These are phyloP conservation scores for Cherax destructor DNA, from an alignment of 1,140 invertebrate genomes.

Conservation along the genomic window DNA sequence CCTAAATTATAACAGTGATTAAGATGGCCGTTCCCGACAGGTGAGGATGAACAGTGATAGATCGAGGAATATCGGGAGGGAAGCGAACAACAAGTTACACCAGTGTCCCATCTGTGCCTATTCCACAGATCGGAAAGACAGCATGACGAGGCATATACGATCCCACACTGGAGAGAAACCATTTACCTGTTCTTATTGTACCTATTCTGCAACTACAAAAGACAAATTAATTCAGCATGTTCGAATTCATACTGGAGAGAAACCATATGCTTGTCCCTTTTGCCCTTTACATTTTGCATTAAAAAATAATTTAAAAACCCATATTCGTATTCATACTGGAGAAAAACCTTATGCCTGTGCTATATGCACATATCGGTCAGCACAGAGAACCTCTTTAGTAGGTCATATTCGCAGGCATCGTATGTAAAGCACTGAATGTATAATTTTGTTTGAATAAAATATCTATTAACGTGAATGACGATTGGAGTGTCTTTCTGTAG, in stretches of 20 bases:
- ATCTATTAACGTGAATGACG: no score
- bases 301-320: constrained; percentile 23
- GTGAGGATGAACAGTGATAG: constrained; percentile 50
- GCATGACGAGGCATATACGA: constrained; percentile 47
- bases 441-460: no score
- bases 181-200: constrained; percentile 40
- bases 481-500: no score
- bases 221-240: constrained; percentile 34
- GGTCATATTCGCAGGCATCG: constrained; percentile 29
- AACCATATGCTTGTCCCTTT: constrained; percentile 28
- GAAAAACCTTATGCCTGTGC: constrained; percentile 28
- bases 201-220: constrained; percentile 34
- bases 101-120: constrained; percentile 47
- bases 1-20: constrained; percentile 13
- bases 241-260: constrained; percentile 45
- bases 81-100: constrained; percentile 42
- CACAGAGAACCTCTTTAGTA: constrained; percentile 23
- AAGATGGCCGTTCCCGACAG: constrained; percentile 50
- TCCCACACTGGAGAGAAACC: constrained; percentile 56
- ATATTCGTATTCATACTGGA: constrained; percentile 23
- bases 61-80: constrained; percentile 39
- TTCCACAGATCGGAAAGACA: constrained; percentile 47
- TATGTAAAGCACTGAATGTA: not conserved
- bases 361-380: constrained; percentile 6
- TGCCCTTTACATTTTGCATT: constrained; percentile 28